Evolutionary conservation across 2,888 invertebrate species (phyloP).

Genomic region (Lycophotia porphyrea): DNA sequence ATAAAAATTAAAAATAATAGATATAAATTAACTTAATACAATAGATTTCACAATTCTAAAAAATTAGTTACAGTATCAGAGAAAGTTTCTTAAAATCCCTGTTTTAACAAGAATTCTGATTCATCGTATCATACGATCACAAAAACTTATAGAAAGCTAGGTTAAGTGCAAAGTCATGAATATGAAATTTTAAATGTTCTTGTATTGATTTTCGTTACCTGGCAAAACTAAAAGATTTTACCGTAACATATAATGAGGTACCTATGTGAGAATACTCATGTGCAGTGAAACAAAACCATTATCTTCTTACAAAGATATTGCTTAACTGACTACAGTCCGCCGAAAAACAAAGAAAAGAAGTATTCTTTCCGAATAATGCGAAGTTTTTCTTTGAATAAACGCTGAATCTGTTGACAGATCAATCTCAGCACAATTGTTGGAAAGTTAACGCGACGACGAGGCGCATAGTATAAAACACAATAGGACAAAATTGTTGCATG

Average conservation of each 20-base stretch:
- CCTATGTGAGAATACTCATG: constrained; percentile 7
- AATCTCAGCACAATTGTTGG: constrained; percentile 78
- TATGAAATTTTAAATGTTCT: neutral
- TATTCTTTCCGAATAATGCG: constrained; percentile 64
- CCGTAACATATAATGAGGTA: neutral
- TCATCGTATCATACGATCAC: neutral
- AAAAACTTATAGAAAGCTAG: constrained; percentile 3
- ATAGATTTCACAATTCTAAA: too few relatives aligned
- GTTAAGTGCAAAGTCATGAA: neutral
- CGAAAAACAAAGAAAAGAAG: constrained; percentile 66
- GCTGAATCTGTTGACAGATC: constrained; percentile 74
- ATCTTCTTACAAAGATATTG: constrained; percentile 63
- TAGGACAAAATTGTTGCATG: constrained; percentile 79
- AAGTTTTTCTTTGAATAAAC: constrained; percentile 70
- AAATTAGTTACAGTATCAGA: too few relatives aligned
- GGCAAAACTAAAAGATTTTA: neutral
- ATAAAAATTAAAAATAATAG: too few relatives aligned
- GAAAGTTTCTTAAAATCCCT: neutral
- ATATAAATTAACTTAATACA: too few relatives aligned
- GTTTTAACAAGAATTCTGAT: neutral
- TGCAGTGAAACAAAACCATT: constrained; percentile 32
- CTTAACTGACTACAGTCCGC: constrained; percentile 61
- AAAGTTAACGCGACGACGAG: constrained; percentile 76
- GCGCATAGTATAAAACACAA: constrained; percentile 77
- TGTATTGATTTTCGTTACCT: constrained; percentile 3